Conservation (phyloP, 2,113 vertebrate genomes). For the Synchiropus splendidus region DNA sequence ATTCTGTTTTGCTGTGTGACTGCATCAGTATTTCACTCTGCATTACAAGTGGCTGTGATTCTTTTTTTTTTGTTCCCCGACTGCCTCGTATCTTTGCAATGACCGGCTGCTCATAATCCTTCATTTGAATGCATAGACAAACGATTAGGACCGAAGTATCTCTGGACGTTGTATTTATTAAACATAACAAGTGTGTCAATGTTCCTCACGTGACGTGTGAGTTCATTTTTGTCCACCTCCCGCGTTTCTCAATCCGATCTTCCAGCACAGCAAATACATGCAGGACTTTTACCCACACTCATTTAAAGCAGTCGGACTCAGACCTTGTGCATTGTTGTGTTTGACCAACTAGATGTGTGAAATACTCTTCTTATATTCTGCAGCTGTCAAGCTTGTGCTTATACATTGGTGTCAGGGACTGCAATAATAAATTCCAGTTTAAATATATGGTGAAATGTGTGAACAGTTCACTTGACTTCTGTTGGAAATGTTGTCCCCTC, state of each 20-base stretch:
- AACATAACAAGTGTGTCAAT: slow-evolving; percentile 8
- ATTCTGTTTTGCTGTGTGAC: slow-evolving; percentile 37
- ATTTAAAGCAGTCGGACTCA: slow-evolving; percentile 27
- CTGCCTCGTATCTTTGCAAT: slow-evolving; percentile 38
- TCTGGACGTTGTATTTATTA: slow-evolving; percentile 40
- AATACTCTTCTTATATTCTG: slow-evolving; percentile 26
- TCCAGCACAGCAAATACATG: slow-evolving; percentile 53
- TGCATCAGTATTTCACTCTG: slow-evolving; percentile 37
- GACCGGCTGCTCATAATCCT: slow-evolving; percentile 32
- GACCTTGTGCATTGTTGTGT: slow-evolving; percentile 31
- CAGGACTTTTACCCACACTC: slow-evolving; percentile 33
- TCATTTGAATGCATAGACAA: slow-evolving; percentile 21
- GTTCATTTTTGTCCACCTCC: slow-evolving; percentile 24
- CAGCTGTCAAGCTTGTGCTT: slow-evolving; percentile 30
- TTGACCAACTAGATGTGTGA: slow-evolving; percentile 32
- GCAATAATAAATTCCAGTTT: no score
- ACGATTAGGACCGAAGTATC: slow-evolving; percentile 23
- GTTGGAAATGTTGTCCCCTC: no score
- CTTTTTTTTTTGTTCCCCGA: slow-evolving; percentile 29
- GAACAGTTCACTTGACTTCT: no score
- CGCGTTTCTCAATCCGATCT: slow-evolving; percentile 60
- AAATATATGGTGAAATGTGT: no score
- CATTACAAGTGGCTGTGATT: slow-evolving; percentile 32
- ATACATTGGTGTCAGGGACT: no score
- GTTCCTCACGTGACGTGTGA: no score